Evolutionary conservation across 1,140 invertebrate genomes (phyloP), one percentile per base, ranked within the genome.

Genomic region (Coelopa frigida): DNA sequence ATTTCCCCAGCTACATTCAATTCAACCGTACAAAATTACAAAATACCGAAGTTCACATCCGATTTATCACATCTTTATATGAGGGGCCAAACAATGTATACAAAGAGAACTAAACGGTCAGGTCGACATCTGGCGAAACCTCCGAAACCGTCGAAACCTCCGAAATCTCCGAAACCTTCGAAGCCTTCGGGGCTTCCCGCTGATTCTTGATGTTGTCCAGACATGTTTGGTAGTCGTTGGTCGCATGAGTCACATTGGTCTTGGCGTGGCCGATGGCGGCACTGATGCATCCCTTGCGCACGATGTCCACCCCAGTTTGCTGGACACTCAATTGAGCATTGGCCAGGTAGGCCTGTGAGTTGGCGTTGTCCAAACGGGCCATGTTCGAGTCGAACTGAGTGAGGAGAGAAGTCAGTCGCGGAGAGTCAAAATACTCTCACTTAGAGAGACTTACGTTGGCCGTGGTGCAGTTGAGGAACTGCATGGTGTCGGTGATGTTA

Each of bases 161-260:
- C n/a, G n/a, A n/a, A n/a, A n/a, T n/a, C n/a, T n/a, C n/a, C n/a
- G n/a, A n/a, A n/a, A n/a, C n/a, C n/a, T n/a, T n/a, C n/a, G n/a
- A n/a, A n/a, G n/a, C n/a, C n/a, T n/a, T n/a, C n/a, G n/a, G n/a
- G n/a, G n/a, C n/a, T n/a, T n/a, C n/a, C n/a, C n/a, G n/a, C n/a
- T n/a, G n/a, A n/a, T n/a, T n/a, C n/a, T n/a, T n/a, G n/a, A n/a
- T n/a, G n/a, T n/a, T n/a, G n/a, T n/a, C n/a, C 38, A 43, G 18
- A 12, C 41, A 43, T n/a, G n/a, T 24, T n/a, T 43, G 23, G 14
- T 43, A 43, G 18, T 32, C 41, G 22, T 43, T 43, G 6, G 27
- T 29, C 3, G 41, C 12, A 12, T 8, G n/a, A 6, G 41, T 43
- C 5, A 43, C 20, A 31, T 43, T 43, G 17, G 41, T 32, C 15